Base-by-base conservation (phyloP, 2,113 vertebrate species). In the Percopsis transmontana region DNA sequence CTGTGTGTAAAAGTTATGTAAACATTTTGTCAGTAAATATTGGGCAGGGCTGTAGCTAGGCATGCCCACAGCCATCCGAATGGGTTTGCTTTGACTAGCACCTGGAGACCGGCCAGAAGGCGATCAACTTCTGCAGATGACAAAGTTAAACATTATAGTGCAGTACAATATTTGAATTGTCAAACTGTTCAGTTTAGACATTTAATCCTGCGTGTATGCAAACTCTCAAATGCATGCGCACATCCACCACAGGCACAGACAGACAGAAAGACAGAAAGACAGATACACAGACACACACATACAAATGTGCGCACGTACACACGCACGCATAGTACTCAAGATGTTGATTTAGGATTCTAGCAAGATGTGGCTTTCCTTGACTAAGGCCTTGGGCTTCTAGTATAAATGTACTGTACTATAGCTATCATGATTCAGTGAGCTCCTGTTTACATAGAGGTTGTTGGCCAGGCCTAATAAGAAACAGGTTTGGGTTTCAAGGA, bases 61-160 rank as follows among this genome's bases (percentile, higher is more conserved):
- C 60, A 62, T 61, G 59, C 51, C 57, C 15, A 5, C 62, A 81
- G 70, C 62, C 69, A 77, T 76, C 74, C 74, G 79, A 56, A 74
- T 15, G 41, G 60, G 66, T 72, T 68, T 76, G 79, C 79, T 84
- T 80, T 69, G 71, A 77, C 70, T 71, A 65, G 74, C 72, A 77
- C 55, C 80, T 86, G 81, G 73, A 83, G 71, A 45, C 20, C 53
- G 15, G 83, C 84, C 83, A 82, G 79, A 71, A 58, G 77, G 72
- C 80, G 66, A 79, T 81, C 81, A 76, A 83, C 76, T 72, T 87
- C 81, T 82, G 74, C 81, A 83, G 81, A 87, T 84, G 85, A 87
- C 82, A 84, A 86, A 85, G 60, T 85, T 79, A 88, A 89, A 86
- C 81, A 74, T 82, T 86, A 84, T 69, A 82, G 61, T 64, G 62